A percentile compares a stretch with the other conserved stretches of the same genome.
phyloP scores from a whole-genome alignment of 92 coral and sea anemone genomes.

The Phymanthus crucifer region DNA sequence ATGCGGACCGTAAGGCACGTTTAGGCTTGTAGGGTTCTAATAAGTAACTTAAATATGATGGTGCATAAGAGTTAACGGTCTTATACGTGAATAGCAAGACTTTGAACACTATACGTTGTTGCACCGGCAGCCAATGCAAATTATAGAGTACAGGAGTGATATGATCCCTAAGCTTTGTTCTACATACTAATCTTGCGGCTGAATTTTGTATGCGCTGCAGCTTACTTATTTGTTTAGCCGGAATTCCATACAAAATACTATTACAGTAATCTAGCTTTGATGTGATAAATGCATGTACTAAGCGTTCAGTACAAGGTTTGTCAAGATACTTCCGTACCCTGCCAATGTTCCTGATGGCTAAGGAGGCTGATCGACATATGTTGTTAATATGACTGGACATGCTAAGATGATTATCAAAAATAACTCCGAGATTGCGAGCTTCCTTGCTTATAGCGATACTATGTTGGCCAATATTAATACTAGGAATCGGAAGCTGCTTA shows the following conservation, averaged over 20 bases:
- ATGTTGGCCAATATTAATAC: background rate
- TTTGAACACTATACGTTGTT: constrained; percentile 11
- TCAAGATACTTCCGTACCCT: constrained; percentile 47
- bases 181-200: background rate
- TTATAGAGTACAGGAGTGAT: constrained; percentile 6
- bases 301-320: constrained; percentile 12
- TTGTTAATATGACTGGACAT: constrained; percentile 40
- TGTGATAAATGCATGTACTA: background rate
- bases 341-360: constrained; percentile 32
- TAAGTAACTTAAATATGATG: too few species aligned
- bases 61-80: background rate
- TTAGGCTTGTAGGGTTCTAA: background rate
- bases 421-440: too few species aligned
- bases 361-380: constrained; percentile 36
- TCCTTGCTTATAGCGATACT: too few species aligned
- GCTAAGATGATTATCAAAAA: constrained; percentile 35
- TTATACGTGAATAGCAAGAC: background rate
- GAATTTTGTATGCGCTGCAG: background rate
- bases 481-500: background rate
- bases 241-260: background rate
- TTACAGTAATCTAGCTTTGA: constrained; percentile 26
- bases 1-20: background rate
- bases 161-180: background rate
- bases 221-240: background rate
- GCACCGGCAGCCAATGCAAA: constrained; percentile 25